A percentile compares a stretch with the other conserved stretches of the same genome.
phyloP scores from a whole-genome alignment of 2,888 invertebrate genomes.

The Electrophaes corylata region DNA sequence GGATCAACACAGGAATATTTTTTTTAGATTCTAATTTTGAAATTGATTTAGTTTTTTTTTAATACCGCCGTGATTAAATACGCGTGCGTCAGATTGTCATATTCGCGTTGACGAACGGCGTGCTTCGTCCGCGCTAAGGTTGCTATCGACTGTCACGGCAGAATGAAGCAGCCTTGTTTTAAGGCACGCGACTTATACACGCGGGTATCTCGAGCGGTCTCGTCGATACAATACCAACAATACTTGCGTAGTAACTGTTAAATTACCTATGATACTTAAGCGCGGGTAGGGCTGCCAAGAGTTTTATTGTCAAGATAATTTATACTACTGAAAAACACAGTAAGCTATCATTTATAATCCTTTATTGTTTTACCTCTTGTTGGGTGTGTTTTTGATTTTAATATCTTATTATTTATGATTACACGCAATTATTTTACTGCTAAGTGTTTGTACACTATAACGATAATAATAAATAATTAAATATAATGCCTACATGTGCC shows the following conservation, averaged over 20 bases:
- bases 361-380: too few relatives aligned
- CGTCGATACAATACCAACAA: conserved; percentile 23
- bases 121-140: conserved; percentile 61
- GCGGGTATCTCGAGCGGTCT: conserved; percentile 34
- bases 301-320: background rate
- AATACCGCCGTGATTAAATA: conserved; percentile 22
- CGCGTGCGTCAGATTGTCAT: conserved; percentile 67
- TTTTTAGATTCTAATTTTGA: conserved; percentile 8
- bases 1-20: conserved; percentile 21
- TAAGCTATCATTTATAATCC: too few relatives aligned
- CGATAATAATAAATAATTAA: too few relatives aligned
- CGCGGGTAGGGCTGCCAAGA: conserved; percentile 9
- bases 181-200: conserved; percentile 62
- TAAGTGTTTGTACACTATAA: too few relatives aligned
- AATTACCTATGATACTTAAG: conserved; percentile 11
- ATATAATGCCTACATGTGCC: too few relatives aligned
- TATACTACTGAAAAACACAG: background rate
- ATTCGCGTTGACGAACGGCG: conserved; percentile 48
- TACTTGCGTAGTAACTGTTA: conserved; percentile 17
- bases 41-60: conserved; percentile 30
- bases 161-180: conserved; percentile 67
- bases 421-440: too few relatives aligned
- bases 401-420: background rate
- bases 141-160: conserved; percentile 72
- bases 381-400: background rate